Base-by-base conservation (phyloP, 2,797 vertebrate species). In the Triplophysa bombifrons region DNA sequence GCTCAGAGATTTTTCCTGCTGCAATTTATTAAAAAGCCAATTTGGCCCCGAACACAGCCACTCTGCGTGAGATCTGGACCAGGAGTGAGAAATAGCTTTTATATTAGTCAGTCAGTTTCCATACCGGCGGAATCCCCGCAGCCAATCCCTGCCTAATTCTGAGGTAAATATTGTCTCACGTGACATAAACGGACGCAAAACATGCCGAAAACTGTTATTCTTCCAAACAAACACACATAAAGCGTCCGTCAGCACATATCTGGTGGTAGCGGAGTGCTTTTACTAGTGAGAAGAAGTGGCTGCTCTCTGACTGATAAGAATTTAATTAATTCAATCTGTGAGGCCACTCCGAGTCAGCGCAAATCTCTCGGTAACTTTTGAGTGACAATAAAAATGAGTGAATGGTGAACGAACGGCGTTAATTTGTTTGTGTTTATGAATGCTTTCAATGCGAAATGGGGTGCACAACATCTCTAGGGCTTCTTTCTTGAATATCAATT, bases 11-110 rank as follows among this genome's bases (percentile, higher is more conserved):
- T 74, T 80, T 82, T 81, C 19, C 34, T 64, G 10, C 22, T 56
- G 34, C 48, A 81, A 65, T 82, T 56, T 60, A 58, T 34, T 51
- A 76, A 76, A 77, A 73, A 80, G 38, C 22, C 67, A 78, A 78
- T 82, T 82, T 80, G 67, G 68, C 44, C 58, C 7, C 12, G 30
- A 80, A 82, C 74, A 76, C 60, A 70, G 22, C 56, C 60, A 48
- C 34, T 16, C 17, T 25, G 22, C 25, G 41, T 72, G 71, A 78
- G 85, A 83, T 79, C 50, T 71, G 70, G 48, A 58, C 53, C 19
- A n/a, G 75, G 83, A 82, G 73, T 80, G 72, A 75, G 65, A 78
- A 74, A 77, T 63, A 82, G 80, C 82, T 84, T 84, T 82, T 84
- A 75, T 71, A 72, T 86, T 85, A 82, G 80, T 20, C 27, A 30